A percentile compares a stretch with the other conserved stretches of the same genome.
phyloP scores from a whole-genome alignment of 2,888 invertebrate genomes.

The Bombyx huttoni region DNA sequence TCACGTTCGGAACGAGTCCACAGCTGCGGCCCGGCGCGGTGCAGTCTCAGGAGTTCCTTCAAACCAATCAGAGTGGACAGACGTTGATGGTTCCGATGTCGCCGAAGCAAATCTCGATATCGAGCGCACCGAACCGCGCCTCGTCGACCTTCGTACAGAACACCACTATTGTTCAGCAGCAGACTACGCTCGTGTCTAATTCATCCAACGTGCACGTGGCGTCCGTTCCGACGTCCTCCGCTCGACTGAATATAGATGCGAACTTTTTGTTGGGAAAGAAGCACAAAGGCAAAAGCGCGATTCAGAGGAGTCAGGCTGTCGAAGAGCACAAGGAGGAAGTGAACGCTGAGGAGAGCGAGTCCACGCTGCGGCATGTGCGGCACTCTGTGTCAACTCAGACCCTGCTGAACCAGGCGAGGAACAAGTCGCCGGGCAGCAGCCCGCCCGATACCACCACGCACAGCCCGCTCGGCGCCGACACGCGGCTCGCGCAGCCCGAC shows the following conservation, averaged over 20 bases:
- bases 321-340: constrained; percentile 8
- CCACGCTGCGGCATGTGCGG: constrained; percentile 33
- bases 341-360: constrained; percentile 15
- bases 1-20: constrained; percentile 74
- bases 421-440: constrained; percentile 25
- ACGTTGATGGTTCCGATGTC: constrained; percentile 80
- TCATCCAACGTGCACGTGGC: constrained; percentile 64
- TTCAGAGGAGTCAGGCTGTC: constrained; percentile 1
- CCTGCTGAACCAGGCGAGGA: constrained; percentile 45
- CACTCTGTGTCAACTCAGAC: constrained; percentile 86
- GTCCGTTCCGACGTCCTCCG: constrained; percentile 14
- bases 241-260: constrained; percentile 71
- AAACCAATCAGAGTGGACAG: constrained; percentile 79
- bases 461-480: constrained; percentile 78
- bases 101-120: constrained; percentile 71
- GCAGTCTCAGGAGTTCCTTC: constrained; percentile 80
- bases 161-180: constrained; percentile 87
- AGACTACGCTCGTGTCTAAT: constrained; percentile 83
- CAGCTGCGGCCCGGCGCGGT: constrained; percentile 65
- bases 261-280: constrained; percentile 32
- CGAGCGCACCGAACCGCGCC: constrained; percentile 65
- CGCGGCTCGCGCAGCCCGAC: constrained; percentile 37
- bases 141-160: constrained; percentile 86
- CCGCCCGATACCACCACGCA: constrained; percentile 90
- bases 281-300: constrained; percentile 14